Conservation (phyloP, 2,797 vertebrate species). For the Rhabdomys pumilio region DNA sequence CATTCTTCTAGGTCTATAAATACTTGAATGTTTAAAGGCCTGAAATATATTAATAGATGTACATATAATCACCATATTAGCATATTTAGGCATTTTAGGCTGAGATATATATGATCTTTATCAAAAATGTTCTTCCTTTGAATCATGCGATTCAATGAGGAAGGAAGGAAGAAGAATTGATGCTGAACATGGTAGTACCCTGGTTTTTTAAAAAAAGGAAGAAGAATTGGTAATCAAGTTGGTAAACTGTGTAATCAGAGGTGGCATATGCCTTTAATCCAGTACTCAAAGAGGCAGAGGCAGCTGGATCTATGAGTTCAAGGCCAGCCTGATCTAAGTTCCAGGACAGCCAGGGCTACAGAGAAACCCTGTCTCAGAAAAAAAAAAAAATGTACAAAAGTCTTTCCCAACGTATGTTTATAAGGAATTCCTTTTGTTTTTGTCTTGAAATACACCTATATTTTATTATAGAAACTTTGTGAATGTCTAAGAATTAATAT, state of each 20-base stretch:
- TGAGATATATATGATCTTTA: slow-evolving; percentile 30
- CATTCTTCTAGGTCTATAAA: slow-evolving; percentile 57
- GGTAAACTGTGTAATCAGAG: not conserved
- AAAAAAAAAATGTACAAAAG: not conserved
- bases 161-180: not conserved
- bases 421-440: slow-evolving; percentile 61
- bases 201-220: not conserved
- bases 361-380: not conserved
- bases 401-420: slow-evolving; percentile 42
- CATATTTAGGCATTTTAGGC: slow-evolving; percentile 45
- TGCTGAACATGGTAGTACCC: not conserved
- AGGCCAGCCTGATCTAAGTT: not conserved
- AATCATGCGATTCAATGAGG: slow-evolving; percentile 26
- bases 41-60: slow-evolving; percentile 44
- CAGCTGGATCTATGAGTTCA: not conserved
- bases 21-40: not conserved
- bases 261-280: not conserved
- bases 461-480: slow-evolving; percentile 51
- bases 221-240: not conserved
- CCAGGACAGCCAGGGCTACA: not conserved
- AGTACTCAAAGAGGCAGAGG: not conserved
- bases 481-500: slow-evolving; percentile 56
- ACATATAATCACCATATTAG: not conserved
- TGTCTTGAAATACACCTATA: slow-evolving; percentile 55
- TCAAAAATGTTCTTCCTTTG: slow-evolving; percentile 53